Conservation (phyloP, 2,888 invertebrate species). For the Eumerus sabulonum region DNA sequence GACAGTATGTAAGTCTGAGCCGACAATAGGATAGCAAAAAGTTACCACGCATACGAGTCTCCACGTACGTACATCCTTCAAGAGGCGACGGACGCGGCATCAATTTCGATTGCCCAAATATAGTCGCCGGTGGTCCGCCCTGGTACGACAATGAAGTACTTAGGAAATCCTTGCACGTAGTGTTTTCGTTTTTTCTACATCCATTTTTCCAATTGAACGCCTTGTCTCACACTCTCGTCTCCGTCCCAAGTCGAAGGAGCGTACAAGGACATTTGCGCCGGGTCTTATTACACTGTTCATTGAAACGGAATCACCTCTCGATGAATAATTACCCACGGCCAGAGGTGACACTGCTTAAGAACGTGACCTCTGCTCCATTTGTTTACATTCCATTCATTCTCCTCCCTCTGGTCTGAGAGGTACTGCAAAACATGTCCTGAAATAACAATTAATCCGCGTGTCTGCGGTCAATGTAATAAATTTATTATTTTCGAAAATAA, state of each 20-base stretch:
- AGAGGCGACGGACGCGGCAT: too few relatives aligned
- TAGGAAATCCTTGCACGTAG: conserved; percentile 62
- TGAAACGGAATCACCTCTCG: conserved; percentile 66
- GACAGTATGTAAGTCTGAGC: too few relatives aligned
- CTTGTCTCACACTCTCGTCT: conserved; percentile 35
- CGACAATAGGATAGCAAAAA: too few relatives aligned
- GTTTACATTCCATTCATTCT: conserved; percentile 25
- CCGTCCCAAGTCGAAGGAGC: neutral
- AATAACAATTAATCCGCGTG: conserved; percentile 53
- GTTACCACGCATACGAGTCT: too few relatives aligned
- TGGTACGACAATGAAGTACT: conserved; percentile 35
- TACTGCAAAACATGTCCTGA: conserved; percentile 49
- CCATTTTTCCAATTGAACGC: conserved; percentile 67
- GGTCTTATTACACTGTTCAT: conserved; percentile 58
- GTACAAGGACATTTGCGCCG: conserved; percentile 30
- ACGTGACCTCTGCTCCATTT: conserved; percentile 51
- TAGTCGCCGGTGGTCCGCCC: too few relatives aligned
- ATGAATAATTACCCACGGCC: conserved; percentile 64
- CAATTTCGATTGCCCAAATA: too few relatives aligned
- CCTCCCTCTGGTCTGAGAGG: neutral
- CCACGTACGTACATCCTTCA: too few relatives aligned
- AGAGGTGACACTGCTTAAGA: conserved; percentile 46
- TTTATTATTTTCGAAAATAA: conserved; percentile 57
- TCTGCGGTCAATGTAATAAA: conserved; percentile 49
- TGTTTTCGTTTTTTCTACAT: conserved; percentile 51